Evolutionary conservation across 2,797 vertebrate species (phyloP).

Genomic region (Melanotaenia nigrans): DNA sequence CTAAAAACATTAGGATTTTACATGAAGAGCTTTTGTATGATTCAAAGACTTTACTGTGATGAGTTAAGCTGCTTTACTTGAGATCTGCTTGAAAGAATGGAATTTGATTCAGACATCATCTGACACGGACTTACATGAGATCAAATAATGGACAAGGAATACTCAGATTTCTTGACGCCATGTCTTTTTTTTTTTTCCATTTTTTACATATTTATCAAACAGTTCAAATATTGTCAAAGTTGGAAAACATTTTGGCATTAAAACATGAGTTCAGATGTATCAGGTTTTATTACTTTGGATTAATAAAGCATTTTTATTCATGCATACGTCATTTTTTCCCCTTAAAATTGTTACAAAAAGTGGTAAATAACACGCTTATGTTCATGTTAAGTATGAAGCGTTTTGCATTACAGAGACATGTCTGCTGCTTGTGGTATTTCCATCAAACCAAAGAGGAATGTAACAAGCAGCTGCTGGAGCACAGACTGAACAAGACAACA

Average conservation of each 20-base stretch:
- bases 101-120: neutral
- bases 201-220: neutral
- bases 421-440: slow-evolving; percentile 49
- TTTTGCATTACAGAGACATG: slow-evolving; percentile 12
- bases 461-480: slow-evolving; percentile 51
- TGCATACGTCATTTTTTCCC: neutral
- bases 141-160: neutral
- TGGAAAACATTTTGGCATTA: neutral
- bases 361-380: too few species aligned
- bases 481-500: slow-evolving; percentile 36
- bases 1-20: neutral
- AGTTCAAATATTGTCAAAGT: neutral
- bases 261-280: neutral
- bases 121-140: neutral
- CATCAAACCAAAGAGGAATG: slow-evolving; percentile 70
- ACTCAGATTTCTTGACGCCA: neutral
- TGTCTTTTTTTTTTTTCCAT: neutral
- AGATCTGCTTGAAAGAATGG: neutral
- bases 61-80: neutral
- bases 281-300: neutral
- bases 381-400: neutral
- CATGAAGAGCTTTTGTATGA: neutral
- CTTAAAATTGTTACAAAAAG: too few species aligned
- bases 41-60: neutral
- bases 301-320: neutral